These are phyloP conservation scores for Halyomorpha halys DNA, from an alignment of 1,140 invertebrate genomes.

Conservation along the genomic window DNA sequence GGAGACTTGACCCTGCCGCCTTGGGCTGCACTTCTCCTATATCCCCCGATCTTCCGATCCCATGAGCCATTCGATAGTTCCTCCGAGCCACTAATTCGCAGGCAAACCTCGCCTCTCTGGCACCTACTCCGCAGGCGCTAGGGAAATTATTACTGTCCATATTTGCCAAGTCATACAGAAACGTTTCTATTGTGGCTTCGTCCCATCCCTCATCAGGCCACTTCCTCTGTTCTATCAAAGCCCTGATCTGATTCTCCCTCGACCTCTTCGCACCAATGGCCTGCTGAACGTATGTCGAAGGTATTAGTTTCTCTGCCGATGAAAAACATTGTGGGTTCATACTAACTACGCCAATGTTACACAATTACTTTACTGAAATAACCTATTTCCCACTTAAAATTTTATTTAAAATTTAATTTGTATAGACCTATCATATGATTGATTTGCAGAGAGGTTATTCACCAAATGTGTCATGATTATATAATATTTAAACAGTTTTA, in stretches of 20 bases:
- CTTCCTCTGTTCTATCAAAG: constrained; percentile 51
- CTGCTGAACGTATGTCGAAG: constrained; percentile 52
- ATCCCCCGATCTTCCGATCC: constrained; percentile 77
- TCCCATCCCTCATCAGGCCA: constrained; percentile 10
- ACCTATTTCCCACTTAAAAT: no score
- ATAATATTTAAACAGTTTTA: no score
- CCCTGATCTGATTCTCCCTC: constrained; percentile 56
- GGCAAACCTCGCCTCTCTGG: constrained; percentile 60
- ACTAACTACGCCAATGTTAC: not conserved
- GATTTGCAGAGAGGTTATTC: no score
- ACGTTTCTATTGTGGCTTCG: constrained; percentile 59
- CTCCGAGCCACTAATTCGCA: constrained; percentile 36
- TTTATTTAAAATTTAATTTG: no score
- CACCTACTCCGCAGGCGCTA: constrained; percentile 63
- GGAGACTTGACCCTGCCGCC: constrained; percentile 70
- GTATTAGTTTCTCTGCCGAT: constrained; percentile 48
- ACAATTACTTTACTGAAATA: no score
- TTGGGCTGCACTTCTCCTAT: constrained; percentile 76
- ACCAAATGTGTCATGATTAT: no score
- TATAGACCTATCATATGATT: no score
- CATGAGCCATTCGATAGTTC: constrained; percentile 55
- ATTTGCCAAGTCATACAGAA: constrained; percentile 55
- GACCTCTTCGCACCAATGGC: constrained; percentile 56
- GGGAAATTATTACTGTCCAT: constrained; percentile 79
- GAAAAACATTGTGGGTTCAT: constrained; percentile 49